phyloP scores from a whole-genome alignment of 2,113 vertebrate species.

The Circaetus gallicus region DNA sequence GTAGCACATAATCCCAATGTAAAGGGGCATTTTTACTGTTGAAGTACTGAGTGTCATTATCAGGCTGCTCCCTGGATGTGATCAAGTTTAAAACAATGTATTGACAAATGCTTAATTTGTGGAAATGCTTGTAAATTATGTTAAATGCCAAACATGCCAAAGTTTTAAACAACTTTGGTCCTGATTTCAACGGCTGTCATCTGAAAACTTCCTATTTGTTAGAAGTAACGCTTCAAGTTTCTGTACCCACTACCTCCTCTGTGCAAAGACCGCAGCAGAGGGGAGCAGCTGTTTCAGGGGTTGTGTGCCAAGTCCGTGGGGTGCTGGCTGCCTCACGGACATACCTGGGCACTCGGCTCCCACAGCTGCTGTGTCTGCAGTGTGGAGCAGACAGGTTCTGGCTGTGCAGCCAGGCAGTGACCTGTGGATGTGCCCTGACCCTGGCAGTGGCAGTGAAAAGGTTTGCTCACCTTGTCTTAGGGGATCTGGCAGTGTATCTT shows the following conservation, averaged over 20 bases:
- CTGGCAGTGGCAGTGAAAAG: background rate
- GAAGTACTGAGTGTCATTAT: background rate
- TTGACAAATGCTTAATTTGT: background rate
- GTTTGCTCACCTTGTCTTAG: background rate
- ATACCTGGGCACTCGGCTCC: background rate
- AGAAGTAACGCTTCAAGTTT: background rate
- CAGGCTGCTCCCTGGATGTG: background rate
- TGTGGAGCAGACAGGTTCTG: background rate
- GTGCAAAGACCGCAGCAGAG: background rate
- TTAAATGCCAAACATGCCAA: background rate
- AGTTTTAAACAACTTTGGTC: background rate
- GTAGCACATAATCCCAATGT: background rate
- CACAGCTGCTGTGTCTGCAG: background rate
- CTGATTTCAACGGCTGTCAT: background rate
- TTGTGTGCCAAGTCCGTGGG: accelerated
- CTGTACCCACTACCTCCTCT: background rate
- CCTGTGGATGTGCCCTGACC: background rate
- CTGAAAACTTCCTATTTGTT: background rate
- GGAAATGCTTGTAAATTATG: background rate
- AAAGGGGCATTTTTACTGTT: background rate
- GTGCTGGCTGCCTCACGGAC: background rate
- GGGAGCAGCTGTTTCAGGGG: background rate
- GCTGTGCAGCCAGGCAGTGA: background rate
- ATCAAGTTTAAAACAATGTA: background rate
- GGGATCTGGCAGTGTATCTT: background rate